Evolutionary conservation across 1,140 invertebrate species (phyloP).

Genomic region (Zophobas morio): DNA sequence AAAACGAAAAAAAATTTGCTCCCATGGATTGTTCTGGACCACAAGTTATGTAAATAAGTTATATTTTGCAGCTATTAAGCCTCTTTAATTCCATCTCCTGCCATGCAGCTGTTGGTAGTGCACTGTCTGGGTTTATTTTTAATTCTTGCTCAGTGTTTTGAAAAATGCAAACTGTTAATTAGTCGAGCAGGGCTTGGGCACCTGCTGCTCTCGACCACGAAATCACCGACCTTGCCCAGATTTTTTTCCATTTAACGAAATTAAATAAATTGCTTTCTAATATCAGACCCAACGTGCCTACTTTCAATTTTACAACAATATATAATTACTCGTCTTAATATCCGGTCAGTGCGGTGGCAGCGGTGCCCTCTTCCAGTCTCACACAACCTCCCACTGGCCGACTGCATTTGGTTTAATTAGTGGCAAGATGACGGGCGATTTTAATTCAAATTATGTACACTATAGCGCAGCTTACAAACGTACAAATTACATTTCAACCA

Average conservation of each 20-base stretch:
- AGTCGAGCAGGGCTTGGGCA: slow-evolving; percentile 2
- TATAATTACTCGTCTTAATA: slow-evolving; percentile 48
- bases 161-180: background rate
- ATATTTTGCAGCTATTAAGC: too few relatives aligned
- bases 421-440: slow-evolving; percentile 57
- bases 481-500: slow-evolving; percentile 59
- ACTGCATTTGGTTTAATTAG: slow-evolving; percentile 57
- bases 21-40: too few relatives aligned
- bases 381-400: slow-evolving; percentile 15
- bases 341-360: background rate
- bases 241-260: slow-evolving; percentile 28
- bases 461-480: slow-evolving; percentile 52
- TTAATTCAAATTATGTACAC: slow-evolving; percentile 57
- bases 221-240: slow-evolving; percentile 21
- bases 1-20: too few relatives aligned
- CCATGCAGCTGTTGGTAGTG: too few relatives aligned
- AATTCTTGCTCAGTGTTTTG: too few relatives aligned
- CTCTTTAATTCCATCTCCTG: too few relatives aligned
- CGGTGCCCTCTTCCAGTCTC: background rate
- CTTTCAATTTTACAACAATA: slow-evolving; percentile 48
- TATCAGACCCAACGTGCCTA: slow-evolving; percentile 10
- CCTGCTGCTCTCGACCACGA: background rate
- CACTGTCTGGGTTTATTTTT: too few relatives aligned
- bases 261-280: slow-evolving; percentile 50
- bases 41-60: too few relatives aligned